Percentiles rank a stretch among this genome's conserved stretches.
Evolutionary conservation across 2,113 vertebrate species (phyloP).

Genomic region (Ramphastos sulfuratus): DNA sequence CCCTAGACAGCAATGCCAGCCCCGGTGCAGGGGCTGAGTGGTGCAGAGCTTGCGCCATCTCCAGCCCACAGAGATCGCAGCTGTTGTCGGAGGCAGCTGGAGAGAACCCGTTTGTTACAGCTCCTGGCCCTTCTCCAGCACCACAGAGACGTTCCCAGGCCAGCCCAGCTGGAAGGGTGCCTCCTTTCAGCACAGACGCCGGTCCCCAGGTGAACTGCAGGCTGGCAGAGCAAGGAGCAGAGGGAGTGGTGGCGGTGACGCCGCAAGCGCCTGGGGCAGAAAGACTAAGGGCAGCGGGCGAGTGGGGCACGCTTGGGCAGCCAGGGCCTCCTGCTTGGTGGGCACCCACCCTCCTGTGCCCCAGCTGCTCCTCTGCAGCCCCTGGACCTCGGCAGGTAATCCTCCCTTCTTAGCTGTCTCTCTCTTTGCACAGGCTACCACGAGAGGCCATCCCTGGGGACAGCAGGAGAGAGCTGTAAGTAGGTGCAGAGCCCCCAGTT

Average conservation of each 20-base stretch:
- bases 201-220: not conserved
- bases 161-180: not conserved
- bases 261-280: not conserved
- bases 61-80: no score
- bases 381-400: not conserved
- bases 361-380: not conserved
- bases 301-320: rapidly evolving
- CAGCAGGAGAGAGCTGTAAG: not conserved
- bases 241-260: not conserved
- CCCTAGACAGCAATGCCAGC: not conserved
- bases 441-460: rapidly evolving
- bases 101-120: not conserved
- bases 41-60: rapidly evolving
- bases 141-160: rapidly evolving
- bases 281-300: not conserved
- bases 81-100: not conserved
- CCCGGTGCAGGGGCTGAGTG: not conserved
- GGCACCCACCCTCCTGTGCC: not conserved
- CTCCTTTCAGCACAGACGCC: not conserved
- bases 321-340: not conserved
- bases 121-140: rapidly evolving
- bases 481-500: rapidly evolving
- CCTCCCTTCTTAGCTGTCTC: not conserved
- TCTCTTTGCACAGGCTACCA: not conserved
- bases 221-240: not conserved